A percentile compares a stretch with the other conserved stretches of the same genome.
phyloP scores from a whole-genome alignment of 2,888 invertebrate genomes.

The Allolobophora icterica region DNA sequence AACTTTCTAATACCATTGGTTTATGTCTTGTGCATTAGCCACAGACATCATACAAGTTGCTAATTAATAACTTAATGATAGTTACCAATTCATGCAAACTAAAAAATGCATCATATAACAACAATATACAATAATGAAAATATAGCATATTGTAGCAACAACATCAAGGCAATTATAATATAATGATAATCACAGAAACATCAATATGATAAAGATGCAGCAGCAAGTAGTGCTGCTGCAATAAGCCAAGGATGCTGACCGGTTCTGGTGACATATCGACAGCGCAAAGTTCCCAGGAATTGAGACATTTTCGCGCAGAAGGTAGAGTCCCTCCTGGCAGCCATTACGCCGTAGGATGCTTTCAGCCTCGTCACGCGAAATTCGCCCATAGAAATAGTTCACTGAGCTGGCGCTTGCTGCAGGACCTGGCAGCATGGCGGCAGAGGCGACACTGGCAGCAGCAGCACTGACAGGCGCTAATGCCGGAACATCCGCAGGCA shows the following conservation, averaged over 20 bases:
- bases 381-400: slow-evolving; percentile 62
- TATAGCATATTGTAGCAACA: no score
- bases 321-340: slow-evolving; percentile 58
- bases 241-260: slow-evolving; percentile 50
- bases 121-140: no score
- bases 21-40: no score
- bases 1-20: no score
- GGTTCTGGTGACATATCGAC: slow-evolving; percentile 58
- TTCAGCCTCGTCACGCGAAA: slow-evolving; percentile 65
- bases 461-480: not conserved
- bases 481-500: slow-evolving; percentile 4
- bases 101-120: no score
- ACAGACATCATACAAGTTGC: no score
- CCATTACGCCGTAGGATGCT: slow-evolving; percentile 56
- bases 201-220: not conserved
- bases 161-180: no score
- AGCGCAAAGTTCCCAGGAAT: slow-evolving; percentile 63
- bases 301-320: slow-evolving; percentile 62
- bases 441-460: slow-evolving; percentile 1
- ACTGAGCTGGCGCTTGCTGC: slow-evolving; percentile 39
- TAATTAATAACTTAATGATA: no score
- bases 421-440: slow-evolving; percentile 33
- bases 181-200: not conserved
- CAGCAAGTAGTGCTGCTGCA: not conserved
- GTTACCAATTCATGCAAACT: not conserved